phyloP scores from a whole-genome alignment of 1,140 invertebrate species.

The Aphelenchoides besseyi region DNA sequence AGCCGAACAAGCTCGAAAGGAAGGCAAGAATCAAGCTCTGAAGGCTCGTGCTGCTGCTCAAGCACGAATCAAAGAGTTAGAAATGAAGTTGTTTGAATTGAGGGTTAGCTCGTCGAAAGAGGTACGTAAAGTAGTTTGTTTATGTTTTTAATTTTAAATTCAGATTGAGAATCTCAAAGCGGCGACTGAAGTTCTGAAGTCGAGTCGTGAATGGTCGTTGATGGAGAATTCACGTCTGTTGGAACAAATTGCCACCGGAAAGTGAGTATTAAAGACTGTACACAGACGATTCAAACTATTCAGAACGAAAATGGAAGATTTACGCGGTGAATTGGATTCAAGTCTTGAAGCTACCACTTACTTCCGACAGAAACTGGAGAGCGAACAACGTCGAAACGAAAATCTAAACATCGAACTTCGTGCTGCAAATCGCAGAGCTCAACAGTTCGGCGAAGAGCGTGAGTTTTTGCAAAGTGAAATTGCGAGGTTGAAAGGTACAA shows the following conservation, averaged over 20 bases:
- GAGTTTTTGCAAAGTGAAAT: conserved; percentile 45
- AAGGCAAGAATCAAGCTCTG: conserved; percentile 40
- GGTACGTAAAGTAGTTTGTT: conserved; percentile 6
- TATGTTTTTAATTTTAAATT: conserved; percentile 2
- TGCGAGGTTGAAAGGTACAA: conserved; percentile 54
- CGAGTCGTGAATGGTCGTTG: conserved; percentile 54
- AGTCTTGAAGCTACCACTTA: conserved; percentile 24
- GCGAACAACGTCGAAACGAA: conserved; percentile 31
- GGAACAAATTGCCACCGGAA: conserved; percentile 46
- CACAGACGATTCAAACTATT: not conserved
- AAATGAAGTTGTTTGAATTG: conserved; percentile 26
- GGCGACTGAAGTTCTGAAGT: conserved; percentile 49
- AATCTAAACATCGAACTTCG: conserved; percentile 45
- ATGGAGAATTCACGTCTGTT: conserved; percentile 51
- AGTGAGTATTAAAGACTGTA: conserved; percentile 32
- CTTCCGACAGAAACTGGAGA: conserved; percentile 43
- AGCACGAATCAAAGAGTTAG: conserved; percentile 56
- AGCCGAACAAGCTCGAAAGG: conserved; percentile 25
- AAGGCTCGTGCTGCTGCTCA: conserved; percentile 55
- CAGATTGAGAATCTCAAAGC: conserved; percentile 46
- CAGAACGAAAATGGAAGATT: conserved; percentile 49
- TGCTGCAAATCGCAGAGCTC: conserved; percentile 35
- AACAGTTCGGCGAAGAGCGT: conserved; percentile 52
- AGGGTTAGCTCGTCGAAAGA: conserved; percentile 26
- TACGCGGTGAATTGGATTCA: conserved; percentile 51